These are phyloP conservation scores for Sycobia sp. DNA, from an alignment of 1,140 invertebrate genomes.

Conservation along the genomic window DNA sequence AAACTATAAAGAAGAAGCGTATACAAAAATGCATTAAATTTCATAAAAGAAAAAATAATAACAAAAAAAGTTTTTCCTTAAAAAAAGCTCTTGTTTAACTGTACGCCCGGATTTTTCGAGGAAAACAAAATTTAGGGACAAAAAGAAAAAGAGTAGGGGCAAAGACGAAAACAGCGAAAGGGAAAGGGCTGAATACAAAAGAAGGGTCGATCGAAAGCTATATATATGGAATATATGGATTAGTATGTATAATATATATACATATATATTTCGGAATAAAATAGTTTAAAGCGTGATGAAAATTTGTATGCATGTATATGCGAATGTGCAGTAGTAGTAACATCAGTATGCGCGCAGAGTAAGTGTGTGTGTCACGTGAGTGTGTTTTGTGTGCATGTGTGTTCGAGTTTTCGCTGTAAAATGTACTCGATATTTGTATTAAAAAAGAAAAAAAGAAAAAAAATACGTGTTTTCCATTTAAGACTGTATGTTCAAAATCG, in stretches of 20 bases:
- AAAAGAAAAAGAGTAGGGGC: too few species aligned
- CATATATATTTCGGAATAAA: conserved; percentile 16
- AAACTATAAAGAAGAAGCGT: neutral
- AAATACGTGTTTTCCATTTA: conserved; percentile 4
- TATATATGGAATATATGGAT: neutral
- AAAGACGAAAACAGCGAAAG: too few species aligned
- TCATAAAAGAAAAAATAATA: neutral
- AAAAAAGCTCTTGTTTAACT: too few species aligned
- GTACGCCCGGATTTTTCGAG: too few species aligned
- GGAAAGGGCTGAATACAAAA: too few species aligned
- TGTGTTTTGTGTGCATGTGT: too few species aligned
- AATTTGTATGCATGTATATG: conserved; percentile 10
- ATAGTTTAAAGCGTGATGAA: conserved; percentile 13
- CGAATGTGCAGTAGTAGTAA: too few species aligned
- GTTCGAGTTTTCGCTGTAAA: conserved; percentile 26
- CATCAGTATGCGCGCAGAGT: too few species aligned
- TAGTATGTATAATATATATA: neutral
- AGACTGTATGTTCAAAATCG: conserved; percentile 27
- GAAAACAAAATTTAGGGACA: too few species aligned
- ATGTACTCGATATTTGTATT: conserved; percentile 29
- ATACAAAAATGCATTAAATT: too few species aligned
- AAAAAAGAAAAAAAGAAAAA: conserved; percentile 10
- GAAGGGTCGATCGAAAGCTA: too few species aligned
- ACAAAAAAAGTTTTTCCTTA: too few species aligned
- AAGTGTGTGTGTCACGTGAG: conserved; percentile 1